phyloP scores from a whole-genome alignment of 2,888 invertebrate genomes.

The Leucoma salicis region DNA sequence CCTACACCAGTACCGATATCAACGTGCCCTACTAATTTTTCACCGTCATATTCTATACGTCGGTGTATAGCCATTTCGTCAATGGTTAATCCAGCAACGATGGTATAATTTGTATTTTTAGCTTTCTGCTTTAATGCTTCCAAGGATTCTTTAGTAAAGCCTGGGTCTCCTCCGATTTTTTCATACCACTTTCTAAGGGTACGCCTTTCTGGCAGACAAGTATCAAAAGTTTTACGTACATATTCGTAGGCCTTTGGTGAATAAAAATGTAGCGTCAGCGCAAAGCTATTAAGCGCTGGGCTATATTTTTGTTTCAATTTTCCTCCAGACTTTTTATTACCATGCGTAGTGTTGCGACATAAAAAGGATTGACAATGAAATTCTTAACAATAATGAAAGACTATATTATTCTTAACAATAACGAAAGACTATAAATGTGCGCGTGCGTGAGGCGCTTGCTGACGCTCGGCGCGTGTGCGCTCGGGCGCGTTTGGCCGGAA shows the following conservation, averaged over 20 bases:
- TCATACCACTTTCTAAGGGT: not conserved
- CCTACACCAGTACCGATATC: constrained; percentile 16
- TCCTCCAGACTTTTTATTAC: not conserved
- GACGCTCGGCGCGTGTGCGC: too few relatives aligned
- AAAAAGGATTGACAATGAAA: too few relatives aligned
- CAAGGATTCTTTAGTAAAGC: not conserved
- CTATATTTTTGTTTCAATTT: too few relatives aligned
- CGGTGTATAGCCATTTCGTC: constrained; percentile 27
- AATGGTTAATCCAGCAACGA: constrained; percentile 8
- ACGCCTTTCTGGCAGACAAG: constrained; percentile 5
- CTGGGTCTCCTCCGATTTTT: not conserved
- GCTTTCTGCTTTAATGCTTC: constrained; percentile 9
- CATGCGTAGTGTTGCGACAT: too few relatives aligned
- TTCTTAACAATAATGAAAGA: too few relatives aligned
- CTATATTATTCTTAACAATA: too few relatives aligned
- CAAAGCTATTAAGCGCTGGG: not conserved
- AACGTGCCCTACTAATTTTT: constrained; percentile 16
- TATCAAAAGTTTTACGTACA: constrained; percentile 8
- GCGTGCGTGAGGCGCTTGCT: too few relatives aligned
- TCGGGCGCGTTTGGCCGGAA: too few relatives aligned
- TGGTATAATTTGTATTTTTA: constrained; percentile 2
- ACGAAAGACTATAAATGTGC: too few relatives aligned
- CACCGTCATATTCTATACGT: constrained; percentile 19
- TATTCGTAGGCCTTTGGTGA: constrained; percentile 6
- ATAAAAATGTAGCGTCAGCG: constrained; percentile 1